Percentiles rank a stretch among this genome's conserved stretches.
Conservation (phyloP, 2,888 invertebrate species). For the Dolichopus griseipennis region DNA sequence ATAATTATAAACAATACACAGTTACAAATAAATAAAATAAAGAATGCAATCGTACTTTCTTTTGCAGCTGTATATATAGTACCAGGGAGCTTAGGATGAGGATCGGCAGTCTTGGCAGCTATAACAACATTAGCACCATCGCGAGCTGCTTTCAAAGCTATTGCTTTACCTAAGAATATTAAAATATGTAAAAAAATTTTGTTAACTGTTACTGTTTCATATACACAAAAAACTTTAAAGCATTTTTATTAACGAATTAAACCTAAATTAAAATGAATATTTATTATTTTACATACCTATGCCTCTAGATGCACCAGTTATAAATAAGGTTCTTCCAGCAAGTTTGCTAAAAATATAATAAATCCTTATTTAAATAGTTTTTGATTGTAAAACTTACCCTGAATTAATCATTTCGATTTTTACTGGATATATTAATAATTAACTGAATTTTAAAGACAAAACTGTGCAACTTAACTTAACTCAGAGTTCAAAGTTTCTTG, state of each 20-base stretch:
- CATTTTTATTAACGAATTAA: too few species aligned
- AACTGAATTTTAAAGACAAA: too few species aligned
- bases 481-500: too few species aligned
- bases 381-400: conserved; percentile 9
- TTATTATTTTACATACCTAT: conserved; percentile 54
- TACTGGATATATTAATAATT: too few species aligned
- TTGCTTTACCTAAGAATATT: conserved; percentile 59
- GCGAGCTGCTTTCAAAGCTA: conserved; percentile 78
- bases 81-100: conserved; percentile 57
- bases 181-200: background rate
- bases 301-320: conserved; percentile 93
- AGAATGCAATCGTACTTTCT: conserved; percentile 33
- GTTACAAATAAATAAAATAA: background rate
- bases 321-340: conserved; percentile 84
- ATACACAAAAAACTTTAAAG: conserved; percentile 35
- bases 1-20: background rate
- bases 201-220: background rate
- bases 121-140: conserved; percentile 84
- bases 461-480: too few species aligned
- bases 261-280: too few species aligned
- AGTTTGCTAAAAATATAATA: conserved; percentile 37
- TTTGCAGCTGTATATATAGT: conserved; percentile 79
- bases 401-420: background rate
- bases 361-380: conserved; percentile 14
- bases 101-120: conserved; percentile 77